Percentiles rank a stretch among this genome's conserved stretches.
phyloP scores from a whole-genome alignment of 2,113 vertebrate species.

The Romanogobio albipinnatus region DNA sequence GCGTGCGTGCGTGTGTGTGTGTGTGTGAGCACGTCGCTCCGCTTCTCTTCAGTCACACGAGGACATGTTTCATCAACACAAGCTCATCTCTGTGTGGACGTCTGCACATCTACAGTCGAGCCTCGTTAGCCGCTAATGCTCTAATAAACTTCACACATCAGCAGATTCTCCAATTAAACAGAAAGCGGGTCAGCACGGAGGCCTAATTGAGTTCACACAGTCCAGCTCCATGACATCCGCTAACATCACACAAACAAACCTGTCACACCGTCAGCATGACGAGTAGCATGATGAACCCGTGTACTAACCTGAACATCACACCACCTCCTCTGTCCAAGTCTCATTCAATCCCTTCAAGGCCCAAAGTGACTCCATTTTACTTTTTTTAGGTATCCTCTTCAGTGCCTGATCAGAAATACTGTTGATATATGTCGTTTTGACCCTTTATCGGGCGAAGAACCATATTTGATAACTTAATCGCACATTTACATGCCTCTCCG shows the following conservation, averaged over 20 bases:
- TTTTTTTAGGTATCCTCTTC: background rate
- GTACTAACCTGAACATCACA: background rate
- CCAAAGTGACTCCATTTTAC: background rate
- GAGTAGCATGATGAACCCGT: background rate
- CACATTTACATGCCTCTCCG: too few relatives aligned
- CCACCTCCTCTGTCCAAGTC: background rate
- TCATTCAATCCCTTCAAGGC: background rate
- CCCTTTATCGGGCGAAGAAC: too few relatives aligned
- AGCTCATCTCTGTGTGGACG: background rate
- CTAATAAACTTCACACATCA: background rate
- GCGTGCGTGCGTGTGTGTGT: too few relatives aligned
- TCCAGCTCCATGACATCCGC: background rate
- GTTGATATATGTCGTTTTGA: background rate
- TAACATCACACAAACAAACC: background rate
- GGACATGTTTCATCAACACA: constrained; percentile 21
- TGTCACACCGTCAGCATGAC: background rate
- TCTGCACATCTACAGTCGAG: background rate
- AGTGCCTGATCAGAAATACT: background rate
- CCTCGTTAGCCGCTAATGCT: constrained; percentile 9
- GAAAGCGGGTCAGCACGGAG: constrained; percentile 3
- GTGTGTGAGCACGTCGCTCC: background rate
- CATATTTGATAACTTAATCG: too few relatives aligned
- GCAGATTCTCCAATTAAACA: constrained; percentile 6
- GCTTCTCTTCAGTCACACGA: constrained; percentile 16
- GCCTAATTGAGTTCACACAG: background rate